Evolutionary conservation across 2,888 invertebrate genomes (phyloP), one percentile per base, ranked within the genome.

Genomic region (Netelia fuscicornis): DNA sequence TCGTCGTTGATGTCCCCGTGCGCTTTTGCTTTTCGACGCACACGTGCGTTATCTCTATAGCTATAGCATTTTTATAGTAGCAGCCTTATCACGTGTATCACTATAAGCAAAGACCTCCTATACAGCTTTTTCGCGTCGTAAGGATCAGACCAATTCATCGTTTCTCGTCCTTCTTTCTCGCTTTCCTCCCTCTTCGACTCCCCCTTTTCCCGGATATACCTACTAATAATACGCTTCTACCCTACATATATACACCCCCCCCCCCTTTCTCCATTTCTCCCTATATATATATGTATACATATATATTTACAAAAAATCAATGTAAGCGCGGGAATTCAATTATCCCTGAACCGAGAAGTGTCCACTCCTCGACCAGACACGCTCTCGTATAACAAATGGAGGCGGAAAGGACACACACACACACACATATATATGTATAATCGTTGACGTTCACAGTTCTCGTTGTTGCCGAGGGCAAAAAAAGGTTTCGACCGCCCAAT

Each of bases 291-390:
- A 25, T 25, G 2, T 54, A 37, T 48, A 48, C 13, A 54, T 56
- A 17, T n/a, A 62, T 42, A 77, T 72, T 82, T 72, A 48, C 37
- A 30, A 79, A 71, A 83, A 83, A 83, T 80, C 83, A 83, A 83
- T 80, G 83, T 71, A 83, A 79, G 79, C 83, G 70, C 64, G 25
- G 75, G 67, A 79, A 80, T 83, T 83, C 79, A 83, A 83, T 83
- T 83, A 80, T 80, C 75, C 44, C 74, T 9, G 67, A 78, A 54
- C 37, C 10, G 30, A 58, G 67, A 25, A 78, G 60, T 62, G 17
- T 74, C 52, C 48, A 71, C 58, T 78, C 72, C 72, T 60, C 71
- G 70, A 20, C 37, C 71, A 44, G 44, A 76, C 60, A 58, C 76
- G 81, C 68, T 44, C 62, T 52, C 20, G 70, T 70, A 62, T 48